Conservation (phyloP, 1,140 invertebrate species). For the Drosophila teissieri region DNA sequence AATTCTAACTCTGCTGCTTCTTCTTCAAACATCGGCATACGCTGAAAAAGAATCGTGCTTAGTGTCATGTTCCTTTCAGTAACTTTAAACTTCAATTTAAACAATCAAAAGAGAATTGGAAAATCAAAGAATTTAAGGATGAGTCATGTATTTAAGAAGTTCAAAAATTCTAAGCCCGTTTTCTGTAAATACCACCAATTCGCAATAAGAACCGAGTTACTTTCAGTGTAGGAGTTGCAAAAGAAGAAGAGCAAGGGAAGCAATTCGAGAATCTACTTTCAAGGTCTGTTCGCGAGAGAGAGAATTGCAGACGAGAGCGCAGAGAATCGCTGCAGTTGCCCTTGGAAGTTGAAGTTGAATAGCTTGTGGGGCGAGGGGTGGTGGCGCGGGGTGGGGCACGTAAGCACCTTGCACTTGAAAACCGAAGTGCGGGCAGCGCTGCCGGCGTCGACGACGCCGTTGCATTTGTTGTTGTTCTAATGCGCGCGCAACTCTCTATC, state of each 20-base stretch:
- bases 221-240: constrained; percentile 13
- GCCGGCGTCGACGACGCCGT: constrained; percentile 14
- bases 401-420: constrained; percentile 81
- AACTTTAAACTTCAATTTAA: too few species aligned
- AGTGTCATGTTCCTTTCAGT: too few species aligned
- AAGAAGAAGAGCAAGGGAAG: constrained; percentile 1
- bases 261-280: constrained; percentile 63
- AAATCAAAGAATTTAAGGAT: too few species aligned
- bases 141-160: neutral
- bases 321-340: constrained; percentile 67
- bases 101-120: too few species aligned
- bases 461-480: constrained; percentile 50
- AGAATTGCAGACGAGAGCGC: constrained; percentile 10
- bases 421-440: constrained; percentile 36
- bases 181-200: neutral
- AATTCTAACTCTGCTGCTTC: constrained; percentile 11
- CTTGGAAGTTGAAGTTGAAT: constrained; percentile 61
- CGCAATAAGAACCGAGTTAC: neutral
- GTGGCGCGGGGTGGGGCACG: neutral
- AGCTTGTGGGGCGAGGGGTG: neutral
- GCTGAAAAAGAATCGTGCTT: neutral
- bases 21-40: neutral
- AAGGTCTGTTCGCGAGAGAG: constrained; percentile 69
- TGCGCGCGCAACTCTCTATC: constrained; percentile 42
- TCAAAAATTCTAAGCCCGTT: neutral